Percentiles rank a stretch among this genome's conserved stretches.
Conservation (phyloP, 2,113 vertebrate genomes). For the Menidia beryllina region DNA sequence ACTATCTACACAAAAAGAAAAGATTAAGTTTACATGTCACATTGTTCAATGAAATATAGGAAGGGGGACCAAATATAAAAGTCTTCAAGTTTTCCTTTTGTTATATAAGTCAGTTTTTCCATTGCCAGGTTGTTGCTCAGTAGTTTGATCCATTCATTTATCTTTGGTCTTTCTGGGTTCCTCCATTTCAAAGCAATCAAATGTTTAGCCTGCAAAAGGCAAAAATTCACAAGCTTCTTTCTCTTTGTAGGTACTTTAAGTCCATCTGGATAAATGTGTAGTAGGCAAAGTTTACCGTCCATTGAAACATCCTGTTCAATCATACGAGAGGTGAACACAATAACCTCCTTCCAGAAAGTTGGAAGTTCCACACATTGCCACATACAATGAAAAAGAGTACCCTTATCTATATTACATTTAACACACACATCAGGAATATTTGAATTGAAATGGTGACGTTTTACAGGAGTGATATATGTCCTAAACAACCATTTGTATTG, state of each 20-base stretch:
- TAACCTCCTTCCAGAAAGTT: background rate
- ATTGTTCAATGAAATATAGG: too few relatives aligned
- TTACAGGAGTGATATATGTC: constrained; percentile 2
- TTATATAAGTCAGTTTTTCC: background rate
- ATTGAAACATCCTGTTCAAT: background rate
- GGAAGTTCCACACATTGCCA: too few relatives aligned
- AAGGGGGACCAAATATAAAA: background rate
- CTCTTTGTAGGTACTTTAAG: background rate
- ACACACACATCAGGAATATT: too few relatives aligned
- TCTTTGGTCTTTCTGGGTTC: background rate
- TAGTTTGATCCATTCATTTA: background rate
- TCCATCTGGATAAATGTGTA: background rate
- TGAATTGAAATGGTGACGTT: background rate
- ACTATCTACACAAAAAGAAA: too few relatives aligned
- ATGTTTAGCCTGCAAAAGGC: background rate
- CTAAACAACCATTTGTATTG: background rate
- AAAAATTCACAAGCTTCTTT: background rate
- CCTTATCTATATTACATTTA: too few relatives aligned
- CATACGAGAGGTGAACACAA: background rate
- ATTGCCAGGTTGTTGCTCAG: background rate
- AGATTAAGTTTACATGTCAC: too few relatives aligned
- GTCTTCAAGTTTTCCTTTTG: background rate
- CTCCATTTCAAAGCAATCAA: background rate
- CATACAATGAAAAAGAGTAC: too few relatives aligned
- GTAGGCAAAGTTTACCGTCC: background rate